phyloP scores from a whole-genome alignment of 2,888 invertebrate genomes.

The Rotaria sp. region DNA sequence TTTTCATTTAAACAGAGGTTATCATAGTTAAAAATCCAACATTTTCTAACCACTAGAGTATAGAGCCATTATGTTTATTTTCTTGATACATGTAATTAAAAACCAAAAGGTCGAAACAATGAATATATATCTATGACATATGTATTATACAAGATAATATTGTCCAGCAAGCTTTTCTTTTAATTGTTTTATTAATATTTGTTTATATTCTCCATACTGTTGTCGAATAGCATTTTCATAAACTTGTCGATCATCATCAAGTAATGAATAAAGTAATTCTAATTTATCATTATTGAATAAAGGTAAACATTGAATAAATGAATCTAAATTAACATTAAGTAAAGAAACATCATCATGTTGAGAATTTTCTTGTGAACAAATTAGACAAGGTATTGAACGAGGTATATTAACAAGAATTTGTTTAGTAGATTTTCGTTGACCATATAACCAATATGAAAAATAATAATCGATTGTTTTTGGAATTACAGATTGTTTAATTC shows the following conservation, averaged over 20 bases:
- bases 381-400: not conserved
- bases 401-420: not conserved
- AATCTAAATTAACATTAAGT: not conserved
- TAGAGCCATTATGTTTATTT: too few species aligned
- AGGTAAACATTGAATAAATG: not conserved
- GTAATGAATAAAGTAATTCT: not conserved
- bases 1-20: too few species aligned
- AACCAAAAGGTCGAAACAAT: too few species aligned
- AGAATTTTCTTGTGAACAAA: not conserved
- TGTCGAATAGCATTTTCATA: not conserved
- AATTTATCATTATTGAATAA: not conserved
- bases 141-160: too few species aligned
- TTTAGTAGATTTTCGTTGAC: not conserved
- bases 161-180: not conserved
- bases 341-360: not conserved
- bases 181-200: not conserved
- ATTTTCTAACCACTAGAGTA: too few species aligned
- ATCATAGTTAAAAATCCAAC: too few species aligned
- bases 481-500: not conserved
- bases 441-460: constrained; percentile 21
- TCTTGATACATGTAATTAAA: too few species aligned
- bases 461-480: not conserved
- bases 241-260: not conserved
- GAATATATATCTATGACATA: too few species aligned
- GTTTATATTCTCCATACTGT: constrained; percentile 6